Base-by-base conservation (phyloP, 2,113 vertebrate genomes). In the Chaenogobius annularis region DNA sequence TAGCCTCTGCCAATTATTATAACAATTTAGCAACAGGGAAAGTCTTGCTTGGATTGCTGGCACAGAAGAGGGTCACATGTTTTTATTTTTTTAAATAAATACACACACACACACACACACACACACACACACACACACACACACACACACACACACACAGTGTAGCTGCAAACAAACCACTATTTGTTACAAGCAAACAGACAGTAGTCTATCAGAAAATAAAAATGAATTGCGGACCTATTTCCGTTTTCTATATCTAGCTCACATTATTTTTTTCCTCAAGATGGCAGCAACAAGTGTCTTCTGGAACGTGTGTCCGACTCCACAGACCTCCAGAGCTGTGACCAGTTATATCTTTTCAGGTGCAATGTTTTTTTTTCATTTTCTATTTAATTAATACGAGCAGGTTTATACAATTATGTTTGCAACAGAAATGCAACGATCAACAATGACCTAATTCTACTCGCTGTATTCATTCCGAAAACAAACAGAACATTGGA, bases 281-380 rank as follows among this genome's bases (percentile, higher is more conserved):
- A 14, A 75, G 89, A 55, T 87, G 89, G 86, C 83, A 81, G 75
- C 82, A 83, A 13, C 82, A 83, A 15, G 72, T 52, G 56, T 22
- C 26, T 66, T 81, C 52, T 40, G 35, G 26, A 22, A 63, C 75
- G n/a, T 26, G 69, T 44, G n/a, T 64, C 12, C 46, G 67, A 40
- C 68, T 59, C 22, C 58, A 5, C 43, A 58, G 55, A 35, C 22
- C 37, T 68, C 37, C 47, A 50, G 52, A 55, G 52, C 1, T 55
- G 8, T 40, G 37, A 40, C 8, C 7, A 40, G 19, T 20, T 22
- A 26, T 26, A 4, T 13, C 12, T 58, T 23, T 58, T 23, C 20
- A 58, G 20, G 13, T 5, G 10, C 20, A 20, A 10, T 55, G 19
- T 55, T 22, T 40, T 40, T 40, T 40, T 40, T 6, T 40, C 26